These are phyloP conservation scores for Thinocorus orbignyianus DNA, from an alignment of 2,113 vertebrate genomes.

Conservation along the genomic window DNA sequence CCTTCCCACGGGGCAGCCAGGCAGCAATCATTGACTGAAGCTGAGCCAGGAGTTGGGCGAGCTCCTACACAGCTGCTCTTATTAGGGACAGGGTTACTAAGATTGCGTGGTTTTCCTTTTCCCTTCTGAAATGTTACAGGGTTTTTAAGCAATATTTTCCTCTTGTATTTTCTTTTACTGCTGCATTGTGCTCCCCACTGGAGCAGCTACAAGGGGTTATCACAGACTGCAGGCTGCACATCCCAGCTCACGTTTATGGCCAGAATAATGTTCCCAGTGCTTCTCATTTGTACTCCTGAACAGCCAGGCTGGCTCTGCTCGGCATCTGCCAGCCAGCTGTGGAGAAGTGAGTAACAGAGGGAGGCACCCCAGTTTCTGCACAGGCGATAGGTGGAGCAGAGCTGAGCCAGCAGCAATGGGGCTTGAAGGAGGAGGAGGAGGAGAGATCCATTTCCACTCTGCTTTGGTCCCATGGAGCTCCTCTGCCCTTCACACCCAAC, in stretches of 20 bases:
- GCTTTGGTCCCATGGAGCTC: background rate
- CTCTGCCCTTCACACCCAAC: background rate
- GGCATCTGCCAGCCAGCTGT: accelerated
- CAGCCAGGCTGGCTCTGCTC: background rate
- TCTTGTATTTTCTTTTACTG: background rate
- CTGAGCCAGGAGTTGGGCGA: background rate
- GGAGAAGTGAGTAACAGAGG: background rate
- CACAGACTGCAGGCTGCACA: background rate
- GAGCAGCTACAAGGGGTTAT: background rate
- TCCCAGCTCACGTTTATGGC: background rate
- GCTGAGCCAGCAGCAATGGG: background rate
- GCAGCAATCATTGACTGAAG: no score
- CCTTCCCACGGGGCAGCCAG: background rate
- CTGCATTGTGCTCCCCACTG: background rate
- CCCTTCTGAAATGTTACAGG: conserved; percentile 17
- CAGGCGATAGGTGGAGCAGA: background rate
- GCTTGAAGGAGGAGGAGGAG: background rate
- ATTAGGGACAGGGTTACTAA: background rate
- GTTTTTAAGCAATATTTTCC: background rate
- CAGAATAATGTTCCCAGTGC: background rate
- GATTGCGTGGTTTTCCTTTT: background rate
- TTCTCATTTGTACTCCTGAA: background rate
- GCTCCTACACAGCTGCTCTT: background rate
- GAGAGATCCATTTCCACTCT: background rate
- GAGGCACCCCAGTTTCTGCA: background rate